Percentiles rank a stretch among this genome's conserved stretches.
Conservation (phyloP, 2,797 vertebrate genomes). For the Iguana delicatissima region DNA sequence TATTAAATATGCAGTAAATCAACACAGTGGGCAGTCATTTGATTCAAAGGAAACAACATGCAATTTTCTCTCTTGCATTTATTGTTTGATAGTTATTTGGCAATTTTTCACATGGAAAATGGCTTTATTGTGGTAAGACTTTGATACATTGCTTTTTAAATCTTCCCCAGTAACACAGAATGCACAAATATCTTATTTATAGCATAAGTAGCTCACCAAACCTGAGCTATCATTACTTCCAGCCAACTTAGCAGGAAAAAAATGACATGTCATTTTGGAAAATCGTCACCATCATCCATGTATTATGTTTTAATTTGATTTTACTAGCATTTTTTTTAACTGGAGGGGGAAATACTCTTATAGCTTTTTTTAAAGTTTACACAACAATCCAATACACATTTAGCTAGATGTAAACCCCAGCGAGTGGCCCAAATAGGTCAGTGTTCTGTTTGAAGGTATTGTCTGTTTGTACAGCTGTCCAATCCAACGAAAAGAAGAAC, state of each 20-base stretch:
- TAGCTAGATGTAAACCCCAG: too few species aligned
- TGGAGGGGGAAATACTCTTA: not conserved
- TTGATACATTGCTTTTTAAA: not conserved
- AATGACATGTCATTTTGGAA: not conserved
- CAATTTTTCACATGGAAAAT: not conserved
- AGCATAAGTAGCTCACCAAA: not conserved
- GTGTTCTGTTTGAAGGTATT: too few species aligned
- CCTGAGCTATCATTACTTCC: not conserved
- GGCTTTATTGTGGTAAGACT: not conserved
- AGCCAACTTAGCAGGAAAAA: not conserved
- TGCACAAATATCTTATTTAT: not conserved
- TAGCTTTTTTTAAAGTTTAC: not conserved
- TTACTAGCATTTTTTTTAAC: not conserved
- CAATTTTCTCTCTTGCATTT: not conserved
- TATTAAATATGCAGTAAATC: not conserved
- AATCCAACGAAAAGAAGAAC: too few species aligned
- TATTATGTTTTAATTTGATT: not conserved
- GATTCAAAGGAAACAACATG: not conserved
- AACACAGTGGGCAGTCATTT: slow-evolving; percentile 2
- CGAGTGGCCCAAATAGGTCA: too few species aligned
- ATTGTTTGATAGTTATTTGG: not conserved
- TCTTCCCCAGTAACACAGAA: not conserved
- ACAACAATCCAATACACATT: too few species aligned
- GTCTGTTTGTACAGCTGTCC: too few species aligned
- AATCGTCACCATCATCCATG: not conserved